Evolutionary conservation across 2,888 invertebrate genomes (phyloP).

Genomic region (Drosophila differens): DNA sequence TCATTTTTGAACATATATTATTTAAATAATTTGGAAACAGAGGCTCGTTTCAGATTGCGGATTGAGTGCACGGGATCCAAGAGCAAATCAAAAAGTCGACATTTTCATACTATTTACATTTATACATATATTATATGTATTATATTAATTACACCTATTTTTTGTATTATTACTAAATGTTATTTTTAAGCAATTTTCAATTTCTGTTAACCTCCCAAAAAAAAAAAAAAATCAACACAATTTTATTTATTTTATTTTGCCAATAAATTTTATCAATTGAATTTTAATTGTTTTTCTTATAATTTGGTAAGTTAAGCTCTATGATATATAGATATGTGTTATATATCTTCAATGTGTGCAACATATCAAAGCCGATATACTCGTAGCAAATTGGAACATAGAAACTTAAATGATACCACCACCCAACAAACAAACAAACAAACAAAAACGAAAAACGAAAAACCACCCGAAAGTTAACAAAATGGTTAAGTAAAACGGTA

Average conservation of each 20-base stretch:
- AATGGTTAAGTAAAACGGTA: slow-evolving; percentile 50
- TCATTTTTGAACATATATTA: slow-evolving; percentile 29
- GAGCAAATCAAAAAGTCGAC: slow-evolving; percentile 51
- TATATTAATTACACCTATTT: slow-evolving; percentile 71
- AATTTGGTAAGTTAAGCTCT: slow-evolving; percentile 1
- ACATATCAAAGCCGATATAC: slow-evolving; percentile 55
- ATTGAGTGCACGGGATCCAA: slow-evolving; percentile 1
- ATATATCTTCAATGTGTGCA: slow-evolving; percentile 30
- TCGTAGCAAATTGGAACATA: slow-evolving; percentile 58
- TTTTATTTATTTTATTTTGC: slow-evolving; percentile 75
- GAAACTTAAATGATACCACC: slow-evolving; percentile 73
- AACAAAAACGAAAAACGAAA: slow-evolving; percentile 40
- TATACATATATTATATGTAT: slow-evolving; percentile 54
- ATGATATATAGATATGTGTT: neutral
- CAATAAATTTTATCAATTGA: slow-evolving; percentile 67
- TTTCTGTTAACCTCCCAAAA: slow-evolving; percentile 65
- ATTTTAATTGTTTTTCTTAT: slow-evolving; percentile 29
- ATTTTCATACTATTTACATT: slow-evolving; percentile 36
- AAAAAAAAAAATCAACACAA: slow-evolving; percentile 31
- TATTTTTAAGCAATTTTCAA: slow-evolving; percentile 64
- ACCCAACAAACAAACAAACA: slow-evolving; percentile 33
- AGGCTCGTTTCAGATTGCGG: slow-evolving; percentile 9
- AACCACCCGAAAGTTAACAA: slow-evolving; percentile 74
- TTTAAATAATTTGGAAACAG: slow-evolving; percentile 14
- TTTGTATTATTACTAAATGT: slow-evolving; percentile 77